A percentile compares a stretch with the other conserved stretches of the same genome.
phyloP scores from a whole-genome alignment of 2,888 invertebrate species.

The Liopterus haemorrhoidalis region DNA sequence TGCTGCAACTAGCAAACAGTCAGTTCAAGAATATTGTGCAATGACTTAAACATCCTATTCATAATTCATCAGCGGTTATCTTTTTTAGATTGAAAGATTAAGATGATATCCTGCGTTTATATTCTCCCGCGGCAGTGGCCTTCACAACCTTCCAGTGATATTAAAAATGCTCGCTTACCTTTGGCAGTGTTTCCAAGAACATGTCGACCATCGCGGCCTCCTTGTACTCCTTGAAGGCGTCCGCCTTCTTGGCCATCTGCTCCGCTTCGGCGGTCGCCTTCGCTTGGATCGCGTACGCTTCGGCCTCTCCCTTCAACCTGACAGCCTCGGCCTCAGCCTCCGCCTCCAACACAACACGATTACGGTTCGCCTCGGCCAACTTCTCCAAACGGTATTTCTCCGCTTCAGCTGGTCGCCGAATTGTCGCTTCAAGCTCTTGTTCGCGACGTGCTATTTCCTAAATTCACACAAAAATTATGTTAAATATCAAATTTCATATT shows the following conservation, averaged over 20 bases:
- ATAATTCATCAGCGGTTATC: too few relatives aligned
- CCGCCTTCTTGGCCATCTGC: slow-evolving; percentile 95
- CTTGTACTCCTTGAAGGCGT: slow-evolving; percentile 94
- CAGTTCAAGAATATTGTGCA: too few relatives aligned
- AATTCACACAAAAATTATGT: too few relatives aligned
- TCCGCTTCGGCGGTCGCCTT: slow-evolving; percentile 95
- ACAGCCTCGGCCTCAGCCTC: slow-evolving; percentile 92
- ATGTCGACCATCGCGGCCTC: slow-evolving; percentile 95
- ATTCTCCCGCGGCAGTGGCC: neutral
- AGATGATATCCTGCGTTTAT: neutral
- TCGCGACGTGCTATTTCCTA: slow-evolving; percentile 83
- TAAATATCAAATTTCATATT: too few relatives aligned
- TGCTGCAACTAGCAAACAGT: too few relatives aligned
- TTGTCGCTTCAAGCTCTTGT: slow-evolving; percentile 86
- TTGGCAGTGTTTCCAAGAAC: slow-evolving; percentile 90
- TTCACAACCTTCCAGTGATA: neutral
- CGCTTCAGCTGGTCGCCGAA: slow-evolving; percentile 92
- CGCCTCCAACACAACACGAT: slow-evolving; percentile 86
- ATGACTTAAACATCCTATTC: too few relatives aligned
- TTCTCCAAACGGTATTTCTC: slow-evolving; percentile 88
- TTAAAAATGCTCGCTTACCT: slow-evolving; percentile 53
- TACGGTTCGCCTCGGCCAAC: slow-evolving; percentile 86
- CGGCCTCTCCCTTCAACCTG: slow-evolving; percentile 79
- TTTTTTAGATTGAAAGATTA: too few relatives aligned
- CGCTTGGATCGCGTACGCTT: slow-evolving; percentile 88